These are phyloP conservation scores for Melinopterus prodromus DNA, from an alignment of 2,888 invertebrate genomes.

Conservation along the genomic window DNA sequence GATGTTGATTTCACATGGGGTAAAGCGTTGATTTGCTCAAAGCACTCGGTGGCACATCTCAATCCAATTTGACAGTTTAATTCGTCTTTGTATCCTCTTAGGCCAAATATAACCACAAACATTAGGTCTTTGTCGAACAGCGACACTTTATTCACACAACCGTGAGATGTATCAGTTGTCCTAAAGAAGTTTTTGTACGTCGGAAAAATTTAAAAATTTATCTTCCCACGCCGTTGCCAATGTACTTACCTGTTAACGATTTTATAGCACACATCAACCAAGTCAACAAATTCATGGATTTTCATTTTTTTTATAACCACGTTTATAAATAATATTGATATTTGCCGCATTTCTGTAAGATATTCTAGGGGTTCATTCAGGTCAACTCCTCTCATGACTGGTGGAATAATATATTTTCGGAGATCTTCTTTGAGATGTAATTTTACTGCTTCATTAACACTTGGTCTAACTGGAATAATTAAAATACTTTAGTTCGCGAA, in stretches of 20 bases:
- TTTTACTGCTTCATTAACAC: conserved; percentile 60
- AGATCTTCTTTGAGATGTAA: conserved; percentile 60
- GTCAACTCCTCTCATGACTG: conserved; percentile 69
- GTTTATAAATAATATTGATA: conserved; percentile 74
- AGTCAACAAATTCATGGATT: conserved; percentile 59
- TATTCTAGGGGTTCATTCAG: conserved; percentile 75
- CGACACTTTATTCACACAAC: conserved; percentile 73
- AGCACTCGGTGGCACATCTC: conserved; percentile 66
- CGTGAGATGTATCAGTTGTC: conserved; percentile 63
- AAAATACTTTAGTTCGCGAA: neutral
- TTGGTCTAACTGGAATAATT: conserved; percentile 60
- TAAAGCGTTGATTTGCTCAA: conserved; percentile 60
- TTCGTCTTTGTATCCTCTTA: conserved; percentile 76
- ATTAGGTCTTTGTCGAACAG: conserved; percentile 78
- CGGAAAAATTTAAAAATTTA: neutral
- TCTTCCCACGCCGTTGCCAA: neutral
- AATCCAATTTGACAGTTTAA: conserved; percentile 73
- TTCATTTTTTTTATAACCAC: conserved; percentile 62
- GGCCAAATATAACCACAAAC: conserved; percentile 75
- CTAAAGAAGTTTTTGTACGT: conserved; percentile 51
- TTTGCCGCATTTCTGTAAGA: conserved; percentile 76
- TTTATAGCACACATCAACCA: conserved; percentile 65
- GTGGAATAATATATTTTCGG: conserved; percentile 66
- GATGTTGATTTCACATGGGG: conserved; percentile 65
- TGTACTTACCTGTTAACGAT: conserved; percentile 59